Percentiles rank a stretch among this genome's conserved stretches.
Conservation (phyloP, 2,888 invertebrate genomes). For the Orchesella flavescens region DNA sequence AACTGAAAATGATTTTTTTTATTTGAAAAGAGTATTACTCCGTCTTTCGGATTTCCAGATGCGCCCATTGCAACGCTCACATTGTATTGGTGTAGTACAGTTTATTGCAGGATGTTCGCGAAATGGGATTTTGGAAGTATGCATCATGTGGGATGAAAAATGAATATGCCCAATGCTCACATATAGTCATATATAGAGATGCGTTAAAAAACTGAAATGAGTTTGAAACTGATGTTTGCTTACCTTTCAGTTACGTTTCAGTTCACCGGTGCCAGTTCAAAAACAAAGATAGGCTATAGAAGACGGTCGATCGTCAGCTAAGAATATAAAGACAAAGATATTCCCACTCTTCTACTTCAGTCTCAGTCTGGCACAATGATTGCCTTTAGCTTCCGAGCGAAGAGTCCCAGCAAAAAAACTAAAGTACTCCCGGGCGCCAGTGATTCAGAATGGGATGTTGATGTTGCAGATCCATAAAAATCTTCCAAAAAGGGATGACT, state of each 20-base stretch:
- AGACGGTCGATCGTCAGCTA: background rate
- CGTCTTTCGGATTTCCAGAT: background rate
- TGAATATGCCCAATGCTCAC: background rate
- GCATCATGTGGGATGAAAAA: background rate
- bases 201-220: background rate
- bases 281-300: background rate
- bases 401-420: slow-evolving; percentile 13
- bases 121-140: background rate
- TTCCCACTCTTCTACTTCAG: background rate
- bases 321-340: background rate
- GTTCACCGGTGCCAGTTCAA: background rate
- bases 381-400: background rate
- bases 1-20: slow-evolving; percentile 7
- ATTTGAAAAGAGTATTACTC: background rate
- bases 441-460: background rate
- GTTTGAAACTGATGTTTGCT: slow-evolving; percentile 13
- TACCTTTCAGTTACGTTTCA: slow-evolving; percentile 32
- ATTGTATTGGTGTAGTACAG: background rate
- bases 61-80: background rate
- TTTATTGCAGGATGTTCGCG: slow-evolving; percentile 22
- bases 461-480: background rate
- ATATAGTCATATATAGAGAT: background rate
- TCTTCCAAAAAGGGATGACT: background rate
- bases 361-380: background rate
- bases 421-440: slow-evolving; percentile 12